Conservation (phyloP, 1,140 invertebrate genomes). For the Chrysomallon squamiferum region DNA sequence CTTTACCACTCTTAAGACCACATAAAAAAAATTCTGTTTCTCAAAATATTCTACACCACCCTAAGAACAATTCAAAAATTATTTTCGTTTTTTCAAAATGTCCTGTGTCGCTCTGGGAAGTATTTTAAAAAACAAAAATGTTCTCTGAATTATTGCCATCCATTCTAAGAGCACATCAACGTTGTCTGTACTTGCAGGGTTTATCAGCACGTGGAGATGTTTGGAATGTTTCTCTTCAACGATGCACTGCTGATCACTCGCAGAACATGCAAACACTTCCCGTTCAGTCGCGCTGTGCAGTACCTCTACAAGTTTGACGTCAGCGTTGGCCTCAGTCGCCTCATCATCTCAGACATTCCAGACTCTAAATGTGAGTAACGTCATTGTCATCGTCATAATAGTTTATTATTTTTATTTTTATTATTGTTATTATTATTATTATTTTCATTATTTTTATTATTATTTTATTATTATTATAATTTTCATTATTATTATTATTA, state of each 20-base stretch:
- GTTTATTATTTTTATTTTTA: neutral
- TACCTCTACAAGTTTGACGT: conserved; percentile 47
- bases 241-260: conserved; percentile 50
- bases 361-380: conserved; percentile 53
- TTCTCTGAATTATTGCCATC: too few species aligned
- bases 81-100: too few species aligned
- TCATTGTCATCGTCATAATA: neutral
- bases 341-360: conserved; percentile 47
- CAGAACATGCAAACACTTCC: conserved; percentile 44
- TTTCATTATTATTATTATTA: too few species aligned
- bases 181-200: conserved; percentile 28
- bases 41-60: too few species aligned
- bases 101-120: too few species aligned
- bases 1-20: too few species aligned
- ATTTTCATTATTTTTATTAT: neutral
- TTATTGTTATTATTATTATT: neutral
- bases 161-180: neutral
- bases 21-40: too few species aligned
- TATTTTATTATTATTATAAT: neutral
- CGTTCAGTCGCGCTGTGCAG: conserved; percentile 45
- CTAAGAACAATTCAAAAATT: too few species aligned
- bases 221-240: conserved; percentile 55
- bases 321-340: conserved; percentile 30
- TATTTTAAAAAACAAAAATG: too few species aligned
- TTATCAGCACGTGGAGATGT: conserved; percentile 46